These are phyloP conservation scores for Yponomeuta plumbellus DNA, from an alignment of 2,888 invertebrate genomes.

Conservation along the genomic window DNA sequence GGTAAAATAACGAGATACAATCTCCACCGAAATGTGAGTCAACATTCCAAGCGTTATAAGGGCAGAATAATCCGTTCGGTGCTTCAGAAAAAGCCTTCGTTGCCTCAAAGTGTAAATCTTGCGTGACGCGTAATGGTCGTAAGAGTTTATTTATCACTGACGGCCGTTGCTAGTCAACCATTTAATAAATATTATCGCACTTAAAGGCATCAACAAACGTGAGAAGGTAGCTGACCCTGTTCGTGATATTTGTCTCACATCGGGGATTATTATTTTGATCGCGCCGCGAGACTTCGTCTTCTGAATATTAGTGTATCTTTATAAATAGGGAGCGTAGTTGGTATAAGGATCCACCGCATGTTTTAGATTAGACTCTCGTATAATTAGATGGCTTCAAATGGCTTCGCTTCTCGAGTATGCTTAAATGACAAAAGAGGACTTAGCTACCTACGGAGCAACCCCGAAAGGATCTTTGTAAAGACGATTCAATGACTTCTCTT, in stretches of 20 bases:
- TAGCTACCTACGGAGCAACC: conserved; percentile 39
- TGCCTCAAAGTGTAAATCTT: conserved; percentile 69
- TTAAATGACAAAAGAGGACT: conserved; percentile 65
- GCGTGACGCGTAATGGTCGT: conserved; percentile 68
- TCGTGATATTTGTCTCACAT: conserved; percentile 74
- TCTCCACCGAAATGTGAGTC: conserved; percentile 49
- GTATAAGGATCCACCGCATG: conserved; percentile 41
- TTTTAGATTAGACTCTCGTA: conserved; percentile 47
- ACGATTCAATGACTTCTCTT: conserved; percentile 55
- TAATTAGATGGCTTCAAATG: conserved; percentile 56
- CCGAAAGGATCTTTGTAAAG: conserved; percentile 54
- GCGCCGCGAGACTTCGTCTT: conserved; percentile 29
- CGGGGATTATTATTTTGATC: conserved; percentile 65
- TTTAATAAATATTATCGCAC: conserved; percentile 76
- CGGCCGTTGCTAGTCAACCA: conserved; percentile 64
- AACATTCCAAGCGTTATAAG: conserved; percentile 47
- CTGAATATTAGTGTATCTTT: background rate
- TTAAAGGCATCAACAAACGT: conserved; percentile 73
- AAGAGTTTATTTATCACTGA: conserved; percentile 65
- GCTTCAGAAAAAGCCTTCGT: conserved; percentile 48
- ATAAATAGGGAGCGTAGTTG: conserved; percentile 57
- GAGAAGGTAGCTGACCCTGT: conserved; percentile 74
- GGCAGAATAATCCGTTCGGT: conserved; percentile 30
- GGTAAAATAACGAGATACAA: conserved; percentile 70
- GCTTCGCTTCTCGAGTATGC: conserved; percentile 55